Conservation (phyloP, 2,113 vertebrate species). For the Paramormyrops kingsleyae region DNA sequence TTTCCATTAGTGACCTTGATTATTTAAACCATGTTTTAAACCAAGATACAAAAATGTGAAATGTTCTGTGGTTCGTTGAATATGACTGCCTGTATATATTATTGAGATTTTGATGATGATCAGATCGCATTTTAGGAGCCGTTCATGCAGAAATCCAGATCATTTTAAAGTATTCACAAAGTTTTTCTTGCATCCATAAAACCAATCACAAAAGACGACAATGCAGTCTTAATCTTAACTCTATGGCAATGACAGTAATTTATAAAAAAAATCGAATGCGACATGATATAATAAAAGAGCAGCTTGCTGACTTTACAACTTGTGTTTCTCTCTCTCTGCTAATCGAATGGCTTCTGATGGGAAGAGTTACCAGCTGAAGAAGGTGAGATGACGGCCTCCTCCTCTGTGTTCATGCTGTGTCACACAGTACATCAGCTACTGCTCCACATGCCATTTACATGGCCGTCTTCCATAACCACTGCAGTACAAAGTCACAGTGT, state of each 20-base stretch:
- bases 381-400: conserved; percentile 42
- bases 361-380: conserved; percentile 67
- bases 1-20: background rate
- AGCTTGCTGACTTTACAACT: background rate
- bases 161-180: background rate
- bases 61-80: background rate
- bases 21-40: background rate
- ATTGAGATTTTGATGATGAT: background rate
- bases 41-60: background rate
- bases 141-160: background rate
- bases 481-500: background rate
- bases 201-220: background rate
- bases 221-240: background rate
- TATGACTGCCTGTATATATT: background rate
- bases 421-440: background rate
- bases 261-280: background rate
- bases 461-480: background rate
- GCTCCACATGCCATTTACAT: background rate
- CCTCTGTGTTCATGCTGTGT: background rate
- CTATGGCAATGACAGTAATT: background rate
- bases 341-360: background rate
- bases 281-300: background rate
- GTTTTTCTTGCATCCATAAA: background rate
- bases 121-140: background rate
- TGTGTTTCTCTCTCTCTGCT: background rate